A percentile compares a stretch with the other conserved stretches of the same genome.
Conservation (phyloP, 2,113 vertebrate genomes). For the Pygoscelis adeliae region DNA sequence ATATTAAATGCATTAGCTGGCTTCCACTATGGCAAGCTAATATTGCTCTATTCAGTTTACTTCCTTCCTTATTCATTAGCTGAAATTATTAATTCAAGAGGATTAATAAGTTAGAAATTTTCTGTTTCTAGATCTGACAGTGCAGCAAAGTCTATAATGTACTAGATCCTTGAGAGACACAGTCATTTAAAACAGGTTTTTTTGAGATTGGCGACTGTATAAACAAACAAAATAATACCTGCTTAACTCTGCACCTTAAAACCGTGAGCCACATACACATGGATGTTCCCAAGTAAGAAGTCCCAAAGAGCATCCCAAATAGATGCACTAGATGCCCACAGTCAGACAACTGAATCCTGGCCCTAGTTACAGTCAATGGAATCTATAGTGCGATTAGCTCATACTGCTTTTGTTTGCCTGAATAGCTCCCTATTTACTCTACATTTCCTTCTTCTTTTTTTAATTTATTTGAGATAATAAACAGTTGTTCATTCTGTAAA, state of each 20-base stretch:
- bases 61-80: conserved; percentile 10
- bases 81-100: background rate
- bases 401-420: background rate
- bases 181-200: background rate
- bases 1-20: background rate
- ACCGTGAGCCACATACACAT: background rate
- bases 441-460: background rate
- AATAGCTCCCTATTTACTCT: background rate
- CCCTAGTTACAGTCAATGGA: background rate
- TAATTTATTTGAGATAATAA: background rate
- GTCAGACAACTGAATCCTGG: background rate
- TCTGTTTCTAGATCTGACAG: background rate
- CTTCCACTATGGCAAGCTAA: background rate
- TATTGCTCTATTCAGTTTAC: background rate
- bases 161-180: background rate
- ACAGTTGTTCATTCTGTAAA: background rate
- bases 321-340: background rate
- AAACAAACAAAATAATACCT: background rate
- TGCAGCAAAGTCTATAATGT: background rate
- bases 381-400: background rate
- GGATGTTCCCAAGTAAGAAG: background rate
- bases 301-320: background rate
- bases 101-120: background rate
- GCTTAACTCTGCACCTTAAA: background rate
- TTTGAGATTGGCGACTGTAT: rapidly evolving